Evolutionary conservation across 2,113 vertebrate genomes (phyloP), one percentile per base, ranked within the genome.

Genomic region (Penelope pileata): DNA sequence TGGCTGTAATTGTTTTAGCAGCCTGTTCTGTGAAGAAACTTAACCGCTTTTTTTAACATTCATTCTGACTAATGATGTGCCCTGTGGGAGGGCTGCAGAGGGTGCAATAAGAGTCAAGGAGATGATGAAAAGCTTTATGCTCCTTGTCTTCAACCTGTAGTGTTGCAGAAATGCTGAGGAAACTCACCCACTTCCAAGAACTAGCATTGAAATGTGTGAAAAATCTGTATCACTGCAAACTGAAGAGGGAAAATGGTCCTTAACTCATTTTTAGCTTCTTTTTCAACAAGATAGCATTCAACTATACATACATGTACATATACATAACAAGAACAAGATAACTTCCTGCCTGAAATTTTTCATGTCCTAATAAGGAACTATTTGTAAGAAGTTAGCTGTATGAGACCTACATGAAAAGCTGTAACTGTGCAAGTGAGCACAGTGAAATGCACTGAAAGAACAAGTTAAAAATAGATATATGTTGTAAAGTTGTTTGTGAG

Each of bases 81-180:
- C 45, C 9, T 0, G 0, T 29, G 60, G 7, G 21, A 70, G 6
- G 4, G 7, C 5, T 68, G 53, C 91, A 82, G 8, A 72, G 4
- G 12, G 17, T 89, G 66, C 9, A 50, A 11, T 5, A 51, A 56
- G 9, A 68, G 24, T 72, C 19, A 51, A 70, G 66, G 26, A 78
- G 21, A 34, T 80, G 30, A 32, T n/a, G 23, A 29, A 47, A 56
- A 36, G 8, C 30, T 47, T 21, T 48, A 58, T 11, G 2, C 1
- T 86, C 6, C 60, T 54, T 82, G 12, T 10, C 48, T 89, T 84
- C 78, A 75, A 14, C 6, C 11, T 19, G 16, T 27, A 78, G 3
- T 11, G 6, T 16, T 68, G 26, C 22, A 88, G 43, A 64, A 93
- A 45, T 34, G 6, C 23, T 54, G 62, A 50, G 38, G n/a, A 79